Evolutionary conservation across 2,797 vertebrate genomes (phyloP).

Genomic region (Rousettus madagascariensis): DNA sequence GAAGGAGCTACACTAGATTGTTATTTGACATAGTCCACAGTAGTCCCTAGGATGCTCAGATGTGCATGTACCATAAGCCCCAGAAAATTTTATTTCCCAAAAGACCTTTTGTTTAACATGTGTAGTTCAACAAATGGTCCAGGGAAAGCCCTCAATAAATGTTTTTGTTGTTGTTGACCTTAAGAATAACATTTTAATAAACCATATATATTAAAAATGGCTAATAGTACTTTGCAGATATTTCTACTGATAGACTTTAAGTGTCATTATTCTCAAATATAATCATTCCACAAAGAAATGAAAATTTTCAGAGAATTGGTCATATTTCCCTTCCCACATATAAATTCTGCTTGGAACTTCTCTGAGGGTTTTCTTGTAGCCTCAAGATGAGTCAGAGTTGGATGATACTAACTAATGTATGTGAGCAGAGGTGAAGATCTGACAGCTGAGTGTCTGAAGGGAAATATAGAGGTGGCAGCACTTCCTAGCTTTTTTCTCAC

Average conservation of each 20-base stretch:
- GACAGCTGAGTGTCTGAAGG: not conserved
- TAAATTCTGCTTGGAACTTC: not conserved
- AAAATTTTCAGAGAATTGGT: not conserved
- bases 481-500: not conserved
- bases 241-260: not conserved
- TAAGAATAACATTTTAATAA: constrained; percentile 37
- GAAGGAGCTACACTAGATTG: not conserved
- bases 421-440: not conserved
- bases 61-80: not conserved
- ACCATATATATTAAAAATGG: not conserved
- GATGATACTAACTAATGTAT: not conserved
- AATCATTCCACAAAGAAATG: not conserved
- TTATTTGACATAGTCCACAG: not conserved
- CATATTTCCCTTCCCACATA: not conserved
- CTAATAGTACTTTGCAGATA: not conserved
- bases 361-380: not conserved
- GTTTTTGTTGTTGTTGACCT: not conserved
- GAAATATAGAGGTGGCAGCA: not conserved
- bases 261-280: not conserved
- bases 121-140: not conserved
- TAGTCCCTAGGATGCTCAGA: not conserved
- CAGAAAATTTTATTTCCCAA: not conserved
- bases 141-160: not conserved
- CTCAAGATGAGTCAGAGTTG: not conserved
- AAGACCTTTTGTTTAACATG: not conserved